Evolutionary conservation across 53 echinoderm and acorn worm species (phyloP).

Genomic region (Glandiceps talaboti): DNA sequence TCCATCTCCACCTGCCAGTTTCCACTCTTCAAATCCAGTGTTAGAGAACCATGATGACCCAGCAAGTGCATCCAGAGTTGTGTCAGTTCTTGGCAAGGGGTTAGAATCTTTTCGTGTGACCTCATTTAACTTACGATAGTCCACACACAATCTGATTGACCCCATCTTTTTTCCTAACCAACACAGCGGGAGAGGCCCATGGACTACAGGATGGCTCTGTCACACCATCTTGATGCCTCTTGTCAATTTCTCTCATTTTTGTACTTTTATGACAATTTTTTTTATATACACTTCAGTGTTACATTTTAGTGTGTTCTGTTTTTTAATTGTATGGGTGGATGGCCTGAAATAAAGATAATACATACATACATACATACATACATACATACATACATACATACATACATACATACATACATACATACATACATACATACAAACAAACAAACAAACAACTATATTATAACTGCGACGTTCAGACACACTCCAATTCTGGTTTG

Average conservation of each 20-base stretch:
- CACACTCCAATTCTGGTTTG: no score
- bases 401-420: no score
- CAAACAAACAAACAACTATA: no score
- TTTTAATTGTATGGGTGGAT: neutral
- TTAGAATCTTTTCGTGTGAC: slow-evolving; percentile 42
- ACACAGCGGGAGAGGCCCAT: slow-evolving; percentile 31
- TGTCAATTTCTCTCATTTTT: neutral
- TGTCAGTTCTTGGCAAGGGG: slow-evolving; percentile 33
- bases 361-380: no score
- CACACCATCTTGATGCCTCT: slow-evolving; percentile 5
- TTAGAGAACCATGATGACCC: slow-evolving; percentile 26
- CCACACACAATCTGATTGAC: slow-evolving; percentile 32
- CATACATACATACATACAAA: no score
- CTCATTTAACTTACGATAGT: slow-evolving; percentile 27
- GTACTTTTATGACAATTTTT: no score
- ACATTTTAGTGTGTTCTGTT: neutral
- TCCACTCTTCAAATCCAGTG: slow-evolving; percentile 23
- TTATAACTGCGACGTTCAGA: no score
- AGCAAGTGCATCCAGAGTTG: slow-evolving; percentile 18
- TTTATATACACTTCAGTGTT: no score
- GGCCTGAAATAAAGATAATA: neutral
- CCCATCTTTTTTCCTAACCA: slow-evolving; percentile 32
- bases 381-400: no score
- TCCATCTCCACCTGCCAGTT: slow-evolving; percentile 42
- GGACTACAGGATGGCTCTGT: slow-evolving; percentile 40